Evolutionary conservation across 2,113 vertebrate species (phyloP).

Genomic region (Ariopsis seemanni): DNA sequence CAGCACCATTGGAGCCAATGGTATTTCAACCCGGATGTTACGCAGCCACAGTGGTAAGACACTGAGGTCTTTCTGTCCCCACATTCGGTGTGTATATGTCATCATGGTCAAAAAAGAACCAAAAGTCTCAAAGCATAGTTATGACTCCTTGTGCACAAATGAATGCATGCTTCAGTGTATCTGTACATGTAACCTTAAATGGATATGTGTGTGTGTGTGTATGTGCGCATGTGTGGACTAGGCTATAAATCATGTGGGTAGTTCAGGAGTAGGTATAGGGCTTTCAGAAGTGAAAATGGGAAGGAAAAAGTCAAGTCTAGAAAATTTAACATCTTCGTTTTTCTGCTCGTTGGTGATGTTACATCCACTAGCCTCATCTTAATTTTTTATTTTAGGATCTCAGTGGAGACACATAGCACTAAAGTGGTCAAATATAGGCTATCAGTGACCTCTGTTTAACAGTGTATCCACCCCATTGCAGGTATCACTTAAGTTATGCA

Average conservation of each 20-base stretch:
- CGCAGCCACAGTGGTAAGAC: conserved; percentile 74
- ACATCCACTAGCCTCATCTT: background rate
- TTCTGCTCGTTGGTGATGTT: background rate
- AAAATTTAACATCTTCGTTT: background rate
- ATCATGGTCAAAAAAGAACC: background rate
- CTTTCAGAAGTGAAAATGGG: background rate
- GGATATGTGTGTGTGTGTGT: background rate
- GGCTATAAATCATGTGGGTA: background rate
- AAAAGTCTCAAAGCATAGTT: background rate
- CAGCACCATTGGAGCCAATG: conserved; percentile 63
- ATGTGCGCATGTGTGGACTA: background rate
- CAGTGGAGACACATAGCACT: background rate
- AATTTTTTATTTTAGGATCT: background rate
- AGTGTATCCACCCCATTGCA: background rate
- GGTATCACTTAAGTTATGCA: background rate
- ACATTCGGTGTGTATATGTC: background rate
- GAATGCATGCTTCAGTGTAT: conserved; percentile 8
- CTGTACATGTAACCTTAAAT: background rate
- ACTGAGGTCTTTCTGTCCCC: background rate
- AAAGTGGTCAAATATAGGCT: background rate
- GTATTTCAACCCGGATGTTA: conserved; percentile 67
- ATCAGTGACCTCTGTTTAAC: background rate
- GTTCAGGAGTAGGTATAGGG: background rate
- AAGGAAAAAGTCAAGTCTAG: background rate
- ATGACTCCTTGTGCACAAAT: background rate